A percentile compares a stretch with the other conserved stretches of the same genome.
Conservation (phyloP, 1,140 invertebrate genomes). For the Adelges cooleyi region DNA sequence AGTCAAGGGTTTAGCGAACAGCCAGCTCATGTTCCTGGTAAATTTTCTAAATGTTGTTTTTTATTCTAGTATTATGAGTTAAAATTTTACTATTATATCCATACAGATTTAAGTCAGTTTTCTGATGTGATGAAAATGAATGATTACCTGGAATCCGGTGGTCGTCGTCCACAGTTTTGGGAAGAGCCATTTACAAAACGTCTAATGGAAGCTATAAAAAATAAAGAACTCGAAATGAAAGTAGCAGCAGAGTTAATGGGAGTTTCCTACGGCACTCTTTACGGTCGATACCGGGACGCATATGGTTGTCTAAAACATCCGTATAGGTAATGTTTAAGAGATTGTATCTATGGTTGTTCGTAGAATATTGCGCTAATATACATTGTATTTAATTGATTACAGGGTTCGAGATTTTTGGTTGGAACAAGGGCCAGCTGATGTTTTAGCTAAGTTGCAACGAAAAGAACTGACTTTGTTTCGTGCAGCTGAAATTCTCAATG, state of each 20-base stretch:
- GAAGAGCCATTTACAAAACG: slow-evolving; percentile 69
- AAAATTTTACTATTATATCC: background rate
- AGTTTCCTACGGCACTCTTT: slow-evolving; percentile 78
- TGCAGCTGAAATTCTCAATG: slow-evolving; percentile 59
- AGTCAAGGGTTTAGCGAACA: slow-evolving; percentile 2
- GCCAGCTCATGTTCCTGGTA: slow-evolving; percentile 9
- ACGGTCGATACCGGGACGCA: slow-evolving; percentile 73
- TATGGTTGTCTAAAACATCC: slow-evolving; percentile 74
- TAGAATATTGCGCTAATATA: background rate
- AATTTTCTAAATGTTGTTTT: background rate
- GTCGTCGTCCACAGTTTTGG: slow-evolving; percentile 79
- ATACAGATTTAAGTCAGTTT: slow-evolving; percentile 40
- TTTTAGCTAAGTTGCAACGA: slow-evolving; percentile 54
- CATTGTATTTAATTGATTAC: slow-evolving; percentile 35
- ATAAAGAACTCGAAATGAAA: slow-evolving; percentile 86
- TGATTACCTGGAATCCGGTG: slow-evolving; percentile 68
- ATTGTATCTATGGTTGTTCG: too few species aligned
- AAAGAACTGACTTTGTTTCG: slow-evolving; percentile 58
- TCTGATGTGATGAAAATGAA: slow-evolving; percentile 75
- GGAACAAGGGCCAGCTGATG: slow-evolving; percentile 57
- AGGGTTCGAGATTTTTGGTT: slow-evolving; percentile 66
- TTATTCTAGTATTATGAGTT: background rate
- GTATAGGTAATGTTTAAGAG: slow-evolving; percentile 55
- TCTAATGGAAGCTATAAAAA: slow-evolving; percentile 77
- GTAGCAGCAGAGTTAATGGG: slow-evolving; percentile 76